These are phyloP conservation scores for Brachyptera risi DNA, from an alignment of 2,888 invertebrate species.

Conservation along the genomic window DNA sequence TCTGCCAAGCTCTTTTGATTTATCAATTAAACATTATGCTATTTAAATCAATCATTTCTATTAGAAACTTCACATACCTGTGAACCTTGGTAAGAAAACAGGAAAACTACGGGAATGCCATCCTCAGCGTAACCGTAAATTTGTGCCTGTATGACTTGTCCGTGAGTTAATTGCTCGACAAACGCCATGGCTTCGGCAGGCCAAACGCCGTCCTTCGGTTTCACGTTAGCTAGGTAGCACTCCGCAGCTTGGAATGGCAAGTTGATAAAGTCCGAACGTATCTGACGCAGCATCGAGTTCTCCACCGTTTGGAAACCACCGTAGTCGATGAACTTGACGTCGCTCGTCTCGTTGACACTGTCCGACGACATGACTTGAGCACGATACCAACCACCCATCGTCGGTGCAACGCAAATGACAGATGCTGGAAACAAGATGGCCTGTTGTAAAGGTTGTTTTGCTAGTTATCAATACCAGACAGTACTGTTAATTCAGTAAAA, in stretches of 20 bases:
- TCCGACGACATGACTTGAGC: conserved; percentile 72
- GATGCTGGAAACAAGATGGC: conserved; percentile 53
- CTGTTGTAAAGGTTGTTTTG: no score
- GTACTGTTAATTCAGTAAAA: no score
- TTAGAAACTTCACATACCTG: conserved; percentile 2
- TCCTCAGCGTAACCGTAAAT: conserved; percentile 78
- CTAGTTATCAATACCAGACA: no score
- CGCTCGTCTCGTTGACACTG: conserved; percentile 64
- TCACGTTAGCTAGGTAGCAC: conserved; percentile 86
- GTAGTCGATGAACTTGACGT: conserved; percentile 89
- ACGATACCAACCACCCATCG: conserved; percentile 84
- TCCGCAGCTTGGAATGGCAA: conserved; percentile 98
- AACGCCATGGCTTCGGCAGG: conserved; percentile 70
- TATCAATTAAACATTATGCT: no score
- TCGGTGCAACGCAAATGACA: conserved; percentile 84
- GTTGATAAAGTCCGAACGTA: conserved; percentile 87
- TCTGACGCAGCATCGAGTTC: conserved; percentile 78
- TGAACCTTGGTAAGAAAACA: conserved; percentile 69
- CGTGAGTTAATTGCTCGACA: conserved; percentile 75
- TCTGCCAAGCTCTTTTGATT: no score
- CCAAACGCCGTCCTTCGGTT: conserved; percentile 62
- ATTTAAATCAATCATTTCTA: no score
- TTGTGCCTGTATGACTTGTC: conserved; percentile 83
- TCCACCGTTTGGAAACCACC: conserved; percentile 86
- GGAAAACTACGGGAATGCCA: conserved; percentile 74